A percentile compares a stretch with the other conserved stretches of the same genome.
phyloP scores from a whole-genome alignment of 2,113 vertebrate species.

The Hemibagrus wyckioides region DNA sequence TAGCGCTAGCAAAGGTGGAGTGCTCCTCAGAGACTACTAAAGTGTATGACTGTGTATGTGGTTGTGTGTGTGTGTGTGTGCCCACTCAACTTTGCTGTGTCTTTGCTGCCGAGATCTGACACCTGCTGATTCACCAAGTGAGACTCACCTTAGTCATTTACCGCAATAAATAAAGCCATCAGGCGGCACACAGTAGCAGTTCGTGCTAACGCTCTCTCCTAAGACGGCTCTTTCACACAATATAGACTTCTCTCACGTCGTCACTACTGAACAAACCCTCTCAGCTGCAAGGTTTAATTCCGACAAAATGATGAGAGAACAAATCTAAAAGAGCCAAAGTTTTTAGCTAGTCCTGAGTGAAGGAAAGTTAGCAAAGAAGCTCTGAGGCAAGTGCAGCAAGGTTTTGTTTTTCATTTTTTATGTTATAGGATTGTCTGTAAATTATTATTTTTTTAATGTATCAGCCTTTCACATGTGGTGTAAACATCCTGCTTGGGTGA shows the following conservation, averaged over 20 bases:
- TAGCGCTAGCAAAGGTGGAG: constrained; percentile 42
- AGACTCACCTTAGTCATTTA: constrained; percentile 57
- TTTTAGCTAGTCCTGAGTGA: background rate
- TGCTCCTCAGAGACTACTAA: constrained; percentile 28
- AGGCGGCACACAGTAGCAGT: constrained; percentile 39
- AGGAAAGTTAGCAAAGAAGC: constrained; percentile 14
- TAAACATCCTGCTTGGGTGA: background rate
- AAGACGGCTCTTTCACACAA: constrained; percentile 7
- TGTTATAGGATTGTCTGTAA: background rate
- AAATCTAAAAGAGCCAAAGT: background rate
- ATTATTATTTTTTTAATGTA: background rate
- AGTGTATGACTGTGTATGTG: constrained; percentile 33
- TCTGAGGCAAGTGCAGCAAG: background rate
- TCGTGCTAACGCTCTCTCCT: constrained; percentile 20
- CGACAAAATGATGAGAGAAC: background rate
- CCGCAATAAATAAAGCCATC: constrained; percentile 50
- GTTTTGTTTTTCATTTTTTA: background rate
- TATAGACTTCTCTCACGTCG: constrained; percentile 8
- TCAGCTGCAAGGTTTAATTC: background rate
- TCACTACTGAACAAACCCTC: background rate
- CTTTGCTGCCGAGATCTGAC: constrained; percentile 45
- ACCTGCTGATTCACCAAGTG: constrained; percentile 57
- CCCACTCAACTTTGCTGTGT: constrained; percentile 35
- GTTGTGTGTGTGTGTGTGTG: constrained; percentile 36
- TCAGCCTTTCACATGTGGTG: background rate